Evolutionary conservation across 2,113 vertebrate genomes (phyloP).

Genomic region (Rhinolophus ferrumequinum): DNA sequence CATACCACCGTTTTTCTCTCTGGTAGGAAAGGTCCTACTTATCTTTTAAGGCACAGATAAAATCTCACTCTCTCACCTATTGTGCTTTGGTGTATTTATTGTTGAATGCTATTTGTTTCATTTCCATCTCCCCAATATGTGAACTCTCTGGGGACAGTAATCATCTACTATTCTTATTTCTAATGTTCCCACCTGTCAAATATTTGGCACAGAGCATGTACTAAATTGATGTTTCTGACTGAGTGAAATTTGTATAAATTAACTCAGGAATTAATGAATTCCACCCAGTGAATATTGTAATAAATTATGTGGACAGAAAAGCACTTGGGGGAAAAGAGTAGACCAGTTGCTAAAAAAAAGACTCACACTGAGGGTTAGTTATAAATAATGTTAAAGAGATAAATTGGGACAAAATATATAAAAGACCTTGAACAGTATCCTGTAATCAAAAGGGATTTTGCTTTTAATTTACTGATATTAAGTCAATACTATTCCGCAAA

Average conservation of each 20-base stretch:
- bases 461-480: not conserved
- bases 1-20: not conserved
- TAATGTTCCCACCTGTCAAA: not conserved
- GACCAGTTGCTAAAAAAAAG: not conserved
- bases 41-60: not conserved
- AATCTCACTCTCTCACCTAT: not conserved
- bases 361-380: not conserved
- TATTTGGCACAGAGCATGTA: not conserved
- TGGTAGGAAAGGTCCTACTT: not conserved
- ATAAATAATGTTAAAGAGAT: not conserved
- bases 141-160: not conserved
- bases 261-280: not conserved
- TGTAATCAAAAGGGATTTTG: not conserved
- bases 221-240: not conserved
- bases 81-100: not conserved
- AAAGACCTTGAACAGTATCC: not conserved
- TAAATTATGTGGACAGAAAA: not conserved
- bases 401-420: not conserved
- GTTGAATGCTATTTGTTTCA: not conserved
- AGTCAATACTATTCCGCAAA: not conserved
- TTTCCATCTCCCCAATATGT: not conserved
- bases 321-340: not conserved
- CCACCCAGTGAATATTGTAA: not conserved
- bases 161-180: not conserved
- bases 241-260: not conserved